Evolutionary conservation across 2,113 vertebrate species (phyloP).

Genomic region (Dicerorhinus sumatrensis): DNA sequence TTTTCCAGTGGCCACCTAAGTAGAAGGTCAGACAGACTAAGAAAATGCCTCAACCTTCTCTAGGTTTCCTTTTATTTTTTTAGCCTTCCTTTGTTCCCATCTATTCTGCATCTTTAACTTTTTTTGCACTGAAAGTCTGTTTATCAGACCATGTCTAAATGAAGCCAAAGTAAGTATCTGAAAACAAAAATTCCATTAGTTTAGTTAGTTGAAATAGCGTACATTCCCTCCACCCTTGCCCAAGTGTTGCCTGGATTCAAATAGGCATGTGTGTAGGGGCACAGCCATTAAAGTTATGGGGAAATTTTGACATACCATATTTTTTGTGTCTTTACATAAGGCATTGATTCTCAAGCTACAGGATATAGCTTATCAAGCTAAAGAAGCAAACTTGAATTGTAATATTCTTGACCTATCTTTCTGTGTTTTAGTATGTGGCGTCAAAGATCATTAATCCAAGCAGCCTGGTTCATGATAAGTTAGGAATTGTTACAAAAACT

Average conservation of each 20-base stretch:
- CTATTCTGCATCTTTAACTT: slow-evolving; percentile 30
- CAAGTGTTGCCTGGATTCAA: background rate
- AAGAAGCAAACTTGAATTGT: background rate
- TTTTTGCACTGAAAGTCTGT: slow-evolving; percentile 33
- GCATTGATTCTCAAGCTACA: background rate
- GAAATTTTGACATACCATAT: slow-evolving; percentile 1
- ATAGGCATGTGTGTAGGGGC: background rate
- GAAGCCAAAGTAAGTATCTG: slow-evolving; percentile 36
- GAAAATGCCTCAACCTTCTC: slow-evolving; percentile 43
- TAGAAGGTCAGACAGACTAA: slow-evolving; percentile 67
- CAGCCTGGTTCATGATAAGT: background rate
- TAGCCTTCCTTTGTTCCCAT: slow-evolving; percentile 26
- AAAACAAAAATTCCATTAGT: slow-evolving; percentile 55
- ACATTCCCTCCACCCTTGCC: background rate
- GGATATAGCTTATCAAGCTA: background rate
- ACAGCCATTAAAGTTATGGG: background rate
- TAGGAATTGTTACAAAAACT: slow-evolving; percentile 21
- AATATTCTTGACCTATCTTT: background rate
- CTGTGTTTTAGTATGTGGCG: background rate
- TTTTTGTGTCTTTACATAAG: background rate
- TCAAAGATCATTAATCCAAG: slow-evolving; percentile 31
- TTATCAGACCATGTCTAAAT: background rate
- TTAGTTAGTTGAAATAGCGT: background rate
- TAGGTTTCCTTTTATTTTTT: slow-evolving; percentile 56
- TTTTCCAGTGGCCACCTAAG: slow-evolving; percentile 66